Evolutionary conservation across 35 echinoderm and acorn worm species (phyloP).

Genomic region (Heliocidaris erythrogramma): DNA sequence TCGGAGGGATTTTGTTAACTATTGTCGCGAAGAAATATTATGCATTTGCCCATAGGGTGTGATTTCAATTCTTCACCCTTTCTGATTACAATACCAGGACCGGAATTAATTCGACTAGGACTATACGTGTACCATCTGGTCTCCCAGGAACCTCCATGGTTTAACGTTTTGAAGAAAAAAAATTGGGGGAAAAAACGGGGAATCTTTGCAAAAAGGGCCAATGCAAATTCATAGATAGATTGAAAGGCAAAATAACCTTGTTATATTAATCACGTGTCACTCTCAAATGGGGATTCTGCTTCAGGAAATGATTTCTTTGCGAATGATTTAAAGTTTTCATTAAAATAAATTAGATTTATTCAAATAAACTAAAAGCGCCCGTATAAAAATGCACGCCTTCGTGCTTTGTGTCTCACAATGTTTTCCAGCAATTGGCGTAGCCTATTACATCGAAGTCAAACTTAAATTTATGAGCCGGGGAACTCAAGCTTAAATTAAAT

Average conservation of each 20-base stretch:
- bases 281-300: background rate
- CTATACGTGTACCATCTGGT: background rate
- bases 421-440: too few relatives aligned
- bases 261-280: constrained; percentile 3
- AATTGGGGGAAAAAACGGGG: too few relatives aligned
- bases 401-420: too few relatives aligned
- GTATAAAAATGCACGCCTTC: background rate
- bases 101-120: background rate
- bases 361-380: background rate
- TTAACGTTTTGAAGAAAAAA: too few relatives aligned
- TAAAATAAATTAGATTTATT: background rate
- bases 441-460: too few relatives aligned
- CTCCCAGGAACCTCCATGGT: background rate
- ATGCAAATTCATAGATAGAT: background rate
- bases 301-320: background rate
- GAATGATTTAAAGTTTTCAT: background rate
- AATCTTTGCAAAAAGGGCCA: background rate
- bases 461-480: too few relatives aligned
- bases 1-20: background rate
- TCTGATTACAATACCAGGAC: background rate
- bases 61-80: background rate
- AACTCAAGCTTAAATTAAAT: too few relatives aligned
- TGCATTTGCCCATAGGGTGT: background rate
- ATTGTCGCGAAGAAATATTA: background rate
- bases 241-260: background rate